Percentiles rank a stretch among this genome's conserved stretches.
These are phyloP conservation scores for Eulemur coronatus DNA, from an alignment of 2,797 vertebrate species.

Conservation along the genomic window DNA sequence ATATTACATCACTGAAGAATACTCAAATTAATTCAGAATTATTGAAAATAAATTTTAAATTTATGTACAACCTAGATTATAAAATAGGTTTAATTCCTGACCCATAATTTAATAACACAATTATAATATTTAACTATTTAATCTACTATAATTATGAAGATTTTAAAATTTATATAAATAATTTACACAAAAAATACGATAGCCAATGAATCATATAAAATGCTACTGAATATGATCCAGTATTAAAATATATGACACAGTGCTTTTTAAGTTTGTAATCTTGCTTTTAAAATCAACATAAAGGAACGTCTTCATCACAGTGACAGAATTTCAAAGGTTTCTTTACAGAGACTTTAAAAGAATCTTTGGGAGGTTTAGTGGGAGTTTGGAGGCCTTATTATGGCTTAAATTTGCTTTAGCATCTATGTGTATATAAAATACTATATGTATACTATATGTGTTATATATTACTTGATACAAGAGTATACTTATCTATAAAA, in stretches of 20 bases:
- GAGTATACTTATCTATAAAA: not conserved
- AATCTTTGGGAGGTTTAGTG: not conserved
- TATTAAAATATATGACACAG: not conserved
- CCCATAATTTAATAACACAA: not conserved
- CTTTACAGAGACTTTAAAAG: slow-evolving; percentile 35
- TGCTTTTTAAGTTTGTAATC: slow-evolving; percentile 8
- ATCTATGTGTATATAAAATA: not conserved
- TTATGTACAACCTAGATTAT: not conserved
- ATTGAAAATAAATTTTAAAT: slow-evolving; percentile 46
- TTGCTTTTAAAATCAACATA: slow-evolving; percentile 33
- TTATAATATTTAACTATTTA: slow-evolving; percentile 23
- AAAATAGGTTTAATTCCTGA: slow-evolving; percentile 50
- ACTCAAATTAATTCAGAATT: slow-evolving; percentile 42
- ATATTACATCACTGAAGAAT: not conserved
- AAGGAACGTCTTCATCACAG: not conserved
- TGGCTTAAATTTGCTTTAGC: slow-evolving; percentile 5
- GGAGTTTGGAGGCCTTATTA: not conserved
- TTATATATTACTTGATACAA: slow-evolving; percentile 6
- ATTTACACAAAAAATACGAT: slow-evolving; percentile 35
- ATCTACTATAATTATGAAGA: not conserved
- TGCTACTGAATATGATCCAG: not conserved
- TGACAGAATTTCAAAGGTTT: slow-evolving; percentile 23
- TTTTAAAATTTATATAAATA: not conserved
- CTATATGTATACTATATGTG: not conserved
- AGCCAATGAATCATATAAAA: not conserved